Percentiles rank a stretch among this genome's conserved stretches.
Evolutionary conservation across 2,888 invertebrate genomes (phyloP).

Genomic region (Andrena haemorrhoa): DNA sequence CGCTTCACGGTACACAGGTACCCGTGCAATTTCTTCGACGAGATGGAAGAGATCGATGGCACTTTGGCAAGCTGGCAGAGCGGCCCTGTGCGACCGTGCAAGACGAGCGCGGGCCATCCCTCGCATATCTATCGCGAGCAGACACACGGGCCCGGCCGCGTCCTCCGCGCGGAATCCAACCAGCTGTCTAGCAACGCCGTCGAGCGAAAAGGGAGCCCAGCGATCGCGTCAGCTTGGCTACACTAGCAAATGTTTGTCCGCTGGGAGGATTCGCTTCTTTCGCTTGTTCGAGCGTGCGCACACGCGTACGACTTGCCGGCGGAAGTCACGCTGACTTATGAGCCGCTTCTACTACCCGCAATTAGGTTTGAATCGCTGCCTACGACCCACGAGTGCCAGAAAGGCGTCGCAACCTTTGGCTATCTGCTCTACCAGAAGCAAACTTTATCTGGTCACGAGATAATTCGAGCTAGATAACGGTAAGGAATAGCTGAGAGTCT

Average conservation of each 20-base stretch:
- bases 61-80: conserved; percentile 73
- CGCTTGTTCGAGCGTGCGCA: conserved; percentile 1
- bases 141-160: conserved; percentile 10
- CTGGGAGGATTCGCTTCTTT: conserved; percentile 30
- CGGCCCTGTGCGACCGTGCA: conserved; percentile 65
- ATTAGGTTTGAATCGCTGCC: neutral
- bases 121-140: conserved; percentile 37
- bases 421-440: no score
- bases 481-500: no score
- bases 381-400: neutral
- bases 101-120: conserved; percentile 40
- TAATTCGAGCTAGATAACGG: no score
- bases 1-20: conserved; percentile 40
- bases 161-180: conserved; percentile 52
- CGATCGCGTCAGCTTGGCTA: conserved; percentile 47
- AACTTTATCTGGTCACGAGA: no score
- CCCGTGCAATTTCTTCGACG: conserved; percentile 66
- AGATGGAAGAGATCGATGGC: conserved; percentile 74
- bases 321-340: neutral
- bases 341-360: neutral
- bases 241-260: conserved; percentile 60
- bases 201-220: conserved; percentile 21
- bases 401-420: no score
- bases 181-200: conserved; percentile 55
- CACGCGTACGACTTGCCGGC: neutral